These are phyloP conservation scores for Sprattus sprattus DNA, from an alignment of 2,113 vertebrate genomes.

Conservation along the genomic window DNA sequence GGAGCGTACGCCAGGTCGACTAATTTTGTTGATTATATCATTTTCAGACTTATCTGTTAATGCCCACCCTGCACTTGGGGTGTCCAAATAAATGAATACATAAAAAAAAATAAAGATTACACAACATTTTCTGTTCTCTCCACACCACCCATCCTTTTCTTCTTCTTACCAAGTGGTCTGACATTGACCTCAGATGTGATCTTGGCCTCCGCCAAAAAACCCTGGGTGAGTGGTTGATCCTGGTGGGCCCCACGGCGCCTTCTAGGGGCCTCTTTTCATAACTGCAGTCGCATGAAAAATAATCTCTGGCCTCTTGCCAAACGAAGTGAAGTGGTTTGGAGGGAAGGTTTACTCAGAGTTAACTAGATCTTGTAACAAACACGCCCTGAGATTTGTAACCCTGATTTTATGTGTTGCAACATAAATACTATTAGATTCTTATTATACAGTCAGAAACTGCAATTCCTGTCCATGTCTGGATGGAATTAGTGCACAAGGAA, in stretches of 20 bases:
- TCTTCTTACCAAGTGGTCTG: conserved; percentile 81
- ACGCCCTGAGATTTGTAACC: no score
- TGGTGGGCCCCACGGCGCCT: conserved; percentile 83
- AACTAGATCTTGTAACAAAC: no score
- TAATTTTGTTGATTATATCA: background rate
- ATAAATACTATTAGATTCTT: no score
- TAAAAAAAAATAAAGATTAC: background rate
- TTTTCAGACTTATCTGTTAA: background rate
- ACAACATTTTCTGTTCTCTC: no score
- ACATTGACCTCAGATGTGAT: conserved; percentile 91
- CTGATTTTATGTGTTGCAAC: no score
- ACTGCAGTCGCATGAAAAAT: conserved; percentile 89
- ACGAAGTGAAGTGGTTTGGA: no score
- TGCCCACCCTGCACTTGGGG: background rate
- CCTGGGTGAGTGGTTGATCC: conserved; percentile 86
- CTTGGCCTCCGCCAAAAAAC: conserved; percentile 90
- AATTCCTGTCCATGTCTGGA: no score
- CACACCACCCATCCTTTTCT: background rate
- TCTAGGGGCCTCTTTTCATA: conserved; percentile 88
- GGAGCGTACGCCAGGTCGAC: no score
- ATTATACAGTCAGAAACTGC: no score
- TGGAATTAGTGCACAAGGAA: no score
- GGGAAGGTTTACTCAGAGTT: no score
- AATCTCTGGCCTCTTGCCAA: no score
- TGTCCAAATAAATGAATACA: background rate